Evolutionary conservation across 2,113 vertebrate genomes (phyloP).

Genomic region (Bos indicus): DNA sequence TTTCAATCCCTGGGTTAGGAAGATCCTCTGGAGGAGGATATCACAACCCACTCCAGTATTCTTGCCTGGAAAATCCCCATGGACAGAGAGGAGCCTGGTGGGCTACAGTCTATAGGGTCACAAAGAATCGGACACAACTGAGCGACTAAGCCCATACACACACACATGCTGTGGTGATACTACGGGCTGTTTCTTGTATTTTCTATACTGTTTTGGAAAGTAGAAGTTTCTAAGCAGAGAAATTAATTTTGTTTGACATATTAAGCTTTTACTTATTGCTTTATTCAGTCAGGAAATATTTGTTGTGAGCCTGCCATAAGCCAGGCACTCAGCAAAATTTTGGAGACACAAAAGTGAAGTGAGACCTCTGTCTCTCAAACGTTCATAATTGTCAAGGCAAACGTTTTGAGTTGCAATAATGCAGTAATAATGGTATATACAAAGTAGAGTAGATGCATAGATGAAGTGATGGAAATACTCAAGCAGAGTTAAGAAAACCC

Average conservation of each 20-base stretch:
- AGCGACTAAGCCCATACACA: fast-evolving
- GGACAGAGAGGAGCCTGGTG: neutral
- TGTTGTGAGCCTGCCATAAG: neutral
- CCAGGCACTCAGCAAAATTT: neutral
- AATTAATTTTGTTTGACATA: neutral
- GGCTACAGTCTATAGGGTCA: neutral
- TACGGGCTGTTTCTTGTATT: neutral
- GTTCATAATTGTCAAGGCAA: neutral
- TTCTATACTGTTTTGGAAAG: neutral
- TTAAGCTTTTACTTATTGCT: neutral
- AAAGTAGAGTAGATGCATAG: neutral
- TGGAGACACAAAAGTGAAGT: neutral
- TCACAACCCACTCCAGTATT: neutral
- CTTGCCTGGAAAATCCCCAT: neutral
- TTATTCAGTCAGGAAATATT: neutral
- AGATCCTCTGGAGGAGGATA: neutral
- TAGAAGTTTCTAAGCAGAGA: neutral
- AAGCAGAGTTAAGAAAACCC: neutral
- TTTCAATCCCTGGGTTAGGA: neutral
- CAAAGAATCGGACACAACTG: neutral
- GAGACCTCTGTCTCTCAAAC: neutral
- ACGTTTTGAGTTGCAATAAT: neutral
- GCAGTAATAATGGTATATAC: neutral
- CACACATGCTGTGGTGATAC: neutral
- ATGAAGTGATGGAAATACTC: neutral